Conservation (phyloP, 2,888 invertebrate species). For the Watsonalla binaria region DNA sequence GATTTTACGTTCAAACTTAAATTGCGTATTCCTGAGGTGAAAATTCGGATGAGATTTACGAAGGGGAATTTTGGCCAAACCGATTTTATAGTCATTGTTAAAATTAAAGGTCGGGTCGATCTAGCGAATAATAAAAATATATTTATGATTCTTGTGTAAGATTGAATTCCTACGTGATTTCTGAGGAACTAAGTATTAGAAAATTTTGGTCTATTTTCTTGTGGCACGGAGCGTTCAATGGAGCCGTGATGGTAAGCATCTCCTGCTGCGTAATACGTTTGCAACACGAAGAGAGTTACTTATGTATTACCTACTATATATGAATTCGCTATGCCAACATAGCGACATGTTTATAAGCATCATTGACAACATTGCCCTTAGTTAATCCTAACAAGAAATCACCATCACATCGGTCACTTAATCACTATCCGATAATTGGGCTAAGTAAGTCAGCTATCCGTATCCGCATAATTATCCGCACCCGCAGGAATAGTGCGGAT, state of each 20-base stretch:
- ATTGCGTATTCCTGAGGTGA: conserved; percentile 56
- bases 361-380: too few species aligned
- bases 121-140: too few species aligned
- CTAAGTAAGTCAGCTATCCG: conserved; percentile 36
- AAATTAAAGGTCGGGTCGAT: background rate
- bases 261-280: too few species aligned
- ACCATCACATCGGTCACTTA: conserved; percentile 16
- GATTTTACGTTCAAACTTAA: conserved; percentile 67
- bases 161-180: too few species aligned
- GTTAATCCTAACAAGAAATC: background rate
- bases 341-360: too few species aligned
- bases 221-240: too few species aligned
- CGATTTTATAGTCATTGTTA: background rate
- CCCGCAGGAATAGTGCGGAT: conserved; percentile 28
- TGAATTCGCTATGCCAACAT: too few species aligned
- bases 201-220: too few species aligned
- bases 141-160: too few species aligned
- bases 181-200: too few species aligned
- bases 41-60: conserved; percentile 42
- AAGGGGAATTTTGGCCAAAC: conserved; percentile 6
- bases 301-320: too few species aligned
- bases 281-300: background rate
- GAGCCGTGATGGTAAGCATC: too few species aligned
- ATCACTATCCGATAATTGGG: conserved; percentile 30
- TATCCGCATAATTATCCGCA: conserved; percentile 37